Evolutionary conservation across 2,113 vertebrate species (phyloP), one percentile per base, ranked within the genome.

Genomic region (Colaptes auratus): DNA sequence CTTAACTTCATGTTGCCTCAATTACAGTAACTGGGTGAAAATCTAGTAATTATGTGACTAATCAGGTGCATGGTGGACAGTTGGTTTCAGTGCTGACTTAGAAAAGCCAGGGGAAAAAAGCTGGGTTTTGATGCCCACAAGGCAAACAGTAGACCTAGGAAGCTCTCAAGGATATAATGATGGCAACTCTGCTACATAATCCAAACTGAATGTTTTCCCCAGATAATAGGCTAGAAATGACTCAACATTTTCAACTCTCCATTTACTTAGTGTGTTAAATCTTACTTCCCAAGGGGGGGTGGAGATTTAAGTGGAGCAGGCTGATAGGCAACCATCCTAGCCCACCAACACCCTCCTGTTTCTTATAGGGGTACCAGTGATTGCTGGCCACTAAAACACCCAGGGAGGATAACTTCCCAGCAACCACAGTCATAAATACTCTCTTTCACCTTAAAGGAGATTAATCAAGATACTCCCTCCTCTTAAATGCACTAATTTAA

Each of bases 401-500:
- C 33, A 65, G 58, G 92, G 83, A 97, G 93, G 94, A 86, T 76
- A 75, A 80, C n/a, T 90, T 67, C 72, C 87, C 80, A 79, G 83
- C 58, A 69, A 88, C 67, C 67, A 27, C 19, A 73, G 82, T 25
- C 91, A 93, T 94, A 97, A 97, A 97, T 96, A 87, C 83, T 94
- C 16, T 15, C 77, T 79, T 96, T 95, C 93, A 88, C 97, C 79
- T 88, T 91, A 72, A 96, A 85, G 71, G 16, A 93, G 74, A 92
- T 97, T 96, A 83, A 96, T 76, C 88, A 82, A 88, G 90, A 91
- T 66, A 78, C 90, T 97, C 96, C 96, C 91, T 91, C 86, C 86
- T 96, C 94, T 90, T 91, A 94, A 92, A 95, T 44, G 90, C 91
- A 93, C 92, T 95, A 58, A 94, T 95, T 97, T 92, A 96, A 82